These are phyloP conservation scores for Onychomys arenicola DNA, from an alignment of 2,797 vertebrate genomes.

Conservation along the genomic window DNA sequence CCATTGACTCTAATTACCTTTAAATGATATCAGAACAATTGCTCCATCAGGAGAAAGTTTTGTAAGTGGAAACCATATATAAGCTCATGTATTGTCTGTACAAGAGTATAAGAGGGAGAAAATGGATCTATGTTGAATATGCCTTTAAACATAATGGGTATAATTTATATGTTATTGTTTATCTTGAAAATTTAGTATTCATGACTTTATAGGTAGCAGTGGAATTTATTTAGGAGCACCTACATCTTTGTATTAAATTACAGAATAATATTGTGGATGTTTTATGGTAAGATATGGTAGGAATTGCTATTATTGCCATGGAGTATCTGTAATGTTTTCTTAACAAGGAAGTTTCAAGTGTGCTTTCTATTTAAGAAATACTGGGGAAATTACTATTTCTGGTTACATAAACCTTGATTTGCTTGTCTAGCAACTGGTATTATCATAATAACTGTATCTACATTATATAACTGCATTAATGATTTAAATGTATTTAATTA, in stretches of 20 bases:
- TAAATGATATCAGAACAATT: not conserved
- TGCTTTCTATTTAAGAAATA: not conserved
- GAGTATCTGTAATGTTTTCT: not conserved
- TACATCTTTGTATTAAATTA: not conserved
- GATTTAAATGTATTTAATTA: not conserved
- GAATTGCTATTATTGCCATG: not conserved
- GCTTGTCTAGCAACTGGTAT: not conserved
- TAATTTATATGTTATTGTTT: not conserved
- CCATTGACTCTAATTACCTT: not conserved
- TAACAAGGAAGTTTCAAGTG: not conserved
- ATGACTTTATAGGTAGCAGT: not conserved
- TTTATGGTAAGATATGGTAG: slow-evolving; percentile 31
- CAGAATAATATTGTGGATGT: not conserved
- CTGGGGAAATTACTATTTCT: not conserved
- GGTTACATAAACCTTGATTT: not conserved
- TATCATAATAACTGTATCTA: not conserved
- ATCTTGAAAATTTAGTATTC: not conserved
- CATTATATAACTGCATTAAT: not conserved
- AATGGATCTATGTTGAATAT: not conserved
- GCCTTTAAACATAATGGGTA: not conserved
- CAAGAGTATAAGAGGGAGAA: not conserved
- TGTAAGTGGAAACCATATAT: not conserved
- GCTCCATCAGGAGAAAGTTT: not conserved
- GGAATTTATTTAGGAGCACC: not conserved
- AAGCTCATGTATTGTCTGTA: not conserved